Evolutionary conservation across 2,888 invertebrate species (phyloP).

Genomic region (Anoplius nigerrimus): DNA sequence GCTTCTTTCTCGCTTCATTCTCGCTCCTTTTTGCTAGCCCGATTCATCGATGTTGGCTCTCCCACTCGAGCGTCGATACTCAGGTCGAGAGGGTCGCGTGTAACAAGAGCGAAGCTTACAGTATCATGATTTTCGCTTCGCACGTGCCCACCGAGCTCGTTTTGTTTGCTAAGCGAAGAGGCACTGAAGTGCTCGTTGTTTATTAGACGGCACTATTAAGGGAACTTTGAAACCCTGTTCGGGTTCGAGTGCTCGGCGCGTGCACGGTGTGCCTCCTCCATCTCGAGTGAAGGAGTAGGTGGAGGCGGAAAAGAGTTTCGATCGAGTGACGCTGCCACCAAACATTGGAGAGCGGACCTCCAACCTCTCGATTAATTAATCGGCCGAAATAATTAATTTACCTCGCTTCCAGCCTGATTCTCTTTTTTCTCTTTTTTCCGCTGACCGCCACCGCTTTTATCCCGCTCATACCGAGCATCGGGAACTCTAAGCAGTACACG

Average conservation of each 20-base stretch:
- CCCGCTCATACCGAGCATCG: slow-evolving; percentile 11
- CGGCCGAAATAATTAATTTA: slow-evolving; percentile 29
- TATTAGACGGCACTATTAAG: slow-evolving; percentile 63
- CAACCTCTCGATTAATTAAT: slow-evolving; percentile 52
- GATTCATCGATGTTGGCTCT: not conserved
- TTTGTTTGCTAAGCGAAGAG: slow-evolving; percentile 69
- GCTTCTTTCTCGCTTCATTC: too few relatives aligned
- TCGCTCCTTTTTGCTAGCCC: too few relatives aligned
- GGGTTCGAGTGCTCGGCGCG: slow-evolving; percentile 26
- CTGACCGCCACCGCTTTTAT: too few relatives aligned
- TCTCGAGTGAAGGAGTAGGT: slow-evolving; percentile 35
- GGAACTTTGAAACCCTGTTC: slow-evolving; percentile 46
- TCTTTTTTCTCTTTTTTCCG: too few relatives aligned
- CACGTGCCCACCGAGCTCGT: slow-evolving; percentile 68
- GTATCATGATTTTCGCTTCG: slow-evolving; percentile 73
- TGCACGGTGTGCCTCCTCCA: slow-evolving; percentile 40
- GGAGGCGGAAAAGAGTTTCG: too few relatives aligned
- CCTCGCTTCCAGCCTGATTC: too few relatives aligned
- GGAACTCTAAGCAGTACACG: not conserved
- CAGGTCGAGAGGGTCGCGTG: slow-evolving; percentile 27
- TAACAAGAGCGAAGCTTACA: slow-evolving; percentile 66
- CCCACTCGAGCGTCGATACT: not conserved
- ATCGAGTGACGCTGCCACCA: slow-evolving; percentile 28
- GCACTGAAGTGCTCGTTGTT: slow-evolving; percentile 62
- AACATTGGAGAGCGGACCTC: slow-evolving; percentile 11